Conservation (phyloP, 2,888 invertebrate species). For the Pseudolycoriella hygida region DNA sequence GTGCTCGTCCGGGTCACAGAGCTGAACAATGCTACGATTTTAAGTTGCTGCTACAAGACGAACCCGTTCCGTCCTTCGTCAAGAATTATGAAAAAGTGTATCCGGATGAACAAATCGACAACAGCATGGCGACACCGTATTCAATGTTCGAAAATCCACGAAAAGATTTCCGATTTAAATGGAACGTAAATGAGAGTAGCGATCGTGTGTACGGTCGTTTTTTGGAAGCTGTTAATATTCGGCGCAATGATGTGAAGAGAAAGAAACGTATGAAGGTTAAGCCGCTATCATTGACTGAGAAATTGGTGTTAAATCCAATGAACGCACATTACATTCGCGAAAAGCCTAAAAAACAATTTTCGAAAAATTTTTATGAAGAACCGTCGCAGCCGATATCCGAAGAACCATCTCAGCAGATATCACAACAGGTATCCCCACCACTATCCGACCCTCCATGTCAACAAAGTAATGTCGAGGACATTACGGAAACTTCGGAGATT, state of each 20-base stretch:
- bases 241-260: neutral
- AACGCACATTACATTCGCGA: neutral
- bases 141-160: neutral
- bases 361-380: no score
- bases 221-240: conserved; percentile 10
- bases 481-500: no score
- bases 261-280: neutral
- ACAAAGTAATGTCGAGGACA: no score
- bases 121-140: neutral
- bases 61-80: neutral
- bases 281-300: no score
- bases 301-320: neutral
- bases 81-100: neutral
- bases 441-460: no score
- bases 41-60: neutral
- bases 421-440: no score
- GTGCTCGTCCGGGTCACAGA: conserved; percentile 35
- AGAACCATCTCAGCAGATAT: no score
- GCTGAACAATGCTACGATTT: conserved; percentile 20
- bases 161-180: conserved; percentile 15
- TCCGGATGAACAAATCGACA: neutral
- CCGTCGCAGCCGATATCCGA: no score
- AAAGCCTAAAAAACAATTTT: no score
- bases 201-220: conserved; percentile 22
- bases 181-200: conserved; percentile 10